phyloP scores from a whole-genome alignment of 2,797 vertebrate species.

The Sebastes flavidus region DNA sequence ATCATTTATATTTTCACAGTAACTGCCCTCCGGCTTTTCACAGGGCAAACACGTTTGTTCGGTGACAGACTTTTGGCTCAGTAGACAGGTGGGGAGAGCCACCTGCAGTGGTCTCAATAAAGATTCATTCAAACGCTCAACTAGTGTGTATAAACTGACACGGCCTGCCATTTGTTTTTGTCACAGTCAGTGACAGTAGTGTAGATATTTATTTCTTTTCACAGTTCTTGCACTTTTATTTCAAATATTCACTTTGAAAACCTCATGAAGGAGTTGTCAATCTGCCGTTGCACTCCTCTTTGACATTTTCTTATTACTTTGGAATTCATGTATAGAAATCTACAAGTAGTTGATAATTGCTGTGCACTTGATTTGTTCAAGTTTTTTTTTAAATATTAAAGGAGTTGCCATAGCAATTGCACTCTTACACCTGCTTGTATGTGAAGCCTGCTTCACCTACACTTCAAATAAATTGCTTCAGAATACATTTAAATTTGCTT shows the following conservation, averaged over 20 bases:
- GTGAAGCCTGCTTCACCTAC: not conserved
- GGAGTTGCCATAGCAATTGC: not conserved
- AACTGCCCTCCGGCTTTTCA: no score
- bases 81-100: not conserved
- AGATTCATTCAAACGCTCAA: not conserved
- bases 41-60: no score
- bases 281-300: no score
- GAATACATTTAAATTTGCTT: not conserved
- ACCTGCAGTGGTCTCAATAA: not conserved
- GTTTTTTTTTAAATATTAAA: not conserved
- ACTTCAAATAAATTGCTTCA: not conserved
- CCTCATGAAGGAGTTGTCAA: no score
- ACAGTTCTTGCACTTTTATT: not conserved
- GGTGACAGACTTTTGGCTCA: not conserved
- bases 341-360: not conserved
- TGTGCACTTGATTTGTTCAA: not conserved
- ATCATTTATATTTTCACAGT: no score
- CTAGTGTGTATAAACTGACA: not conserved
- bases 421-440: not conserved
- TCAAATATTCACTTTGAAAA: no score
- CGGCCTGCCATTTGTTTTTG: not conserved
- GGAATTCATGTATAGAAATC: not conserved
- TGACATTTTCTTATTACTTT: not conserved
- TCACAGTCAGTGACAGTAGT: not conserved
- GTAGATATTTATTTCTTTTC: not conserved